These are phyloP conservation scores for Coptodon bakossiorum DNA, from an alignment of 2,113 vertebrate genomes.

Conservation along the genomic window DNA sequence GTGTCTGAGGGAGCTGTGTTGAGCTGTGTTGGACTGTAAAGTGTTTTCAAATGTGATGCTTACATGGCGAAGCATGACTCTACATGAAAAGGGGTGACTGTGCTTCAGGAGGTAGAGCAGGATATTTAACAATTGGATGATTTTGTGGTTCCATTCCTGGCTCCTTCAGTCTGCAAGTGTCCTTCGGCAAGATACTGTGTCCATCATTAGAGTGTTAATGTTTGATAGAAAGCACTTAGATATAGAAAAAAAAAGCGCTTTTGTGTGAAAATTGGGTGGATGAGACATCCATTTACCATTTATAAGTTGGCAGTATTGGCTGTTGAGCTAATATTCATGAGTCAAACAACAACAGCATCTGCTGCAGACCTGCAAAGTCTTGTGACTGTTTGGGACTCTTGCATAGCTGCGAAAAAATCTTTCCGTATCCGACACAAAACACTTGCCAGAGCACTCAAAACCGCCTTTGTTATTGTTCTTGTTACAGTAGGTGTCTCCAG, in stretches of 20 bases:
- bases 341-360: background rate
- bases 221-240: background rate
- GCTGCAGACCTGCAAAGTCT: background rate
- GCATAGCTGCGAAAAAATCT: fast-evolving
- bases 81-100: background rate
- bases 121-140: background rate
- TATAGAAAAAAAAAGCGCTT: fast-evolving
- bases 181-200: fast-evolving
- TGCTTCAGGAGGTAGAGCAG: background rate
- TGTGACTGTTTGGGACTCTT: background rate
- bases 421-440: background rate
- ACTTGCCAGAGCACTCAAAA: background rate
- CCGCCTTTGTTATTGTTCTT: fast-evolving
- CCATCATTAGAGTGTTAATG: background rate
- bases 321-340: background rate
- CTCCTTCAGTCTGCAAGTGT: background rate
- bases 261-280: background rate
- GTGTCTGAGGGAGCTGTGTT: background rate
- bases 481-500: background rate
- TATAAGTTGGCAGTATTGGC: background rate
- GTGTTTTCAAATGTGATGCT: background rate
- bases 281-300: background rate
- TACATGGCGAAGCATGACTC: background rate
- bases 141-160: fast-evolving
- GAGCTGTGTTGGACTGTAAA: background rate